Evolutionary conservation across 1,140 invertebrate genomes (phyloP).

Genomic region (Subanguina moxae): DNA sequence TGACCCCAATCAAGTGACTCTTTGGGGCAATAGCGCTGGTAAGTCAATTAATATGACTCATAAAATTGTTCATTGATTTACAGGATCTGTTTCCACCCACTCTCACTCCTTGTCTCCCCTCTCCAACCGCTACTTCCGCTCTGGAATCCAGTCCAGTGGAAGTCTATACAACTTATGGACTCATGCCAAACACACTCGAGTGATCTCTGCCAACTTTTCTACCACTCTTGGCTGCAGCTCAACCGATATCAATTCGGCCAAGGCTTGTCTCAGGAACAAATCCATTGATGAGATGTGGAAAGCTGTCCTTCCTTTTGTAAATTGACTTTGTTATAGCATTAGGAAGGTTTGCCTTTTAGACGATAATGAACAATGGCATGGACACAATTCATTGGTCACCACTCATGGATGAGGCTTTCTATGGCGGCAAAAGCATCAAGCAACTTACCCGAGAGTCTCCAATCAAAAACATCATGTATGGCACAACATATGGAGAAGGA

Average conservation of each 20-base stretch:
- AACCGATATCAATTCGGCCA: not conserved
- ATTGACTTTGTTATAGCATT: too few relatives aligned
- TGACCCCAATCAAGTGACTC: conserved; percentile 82
- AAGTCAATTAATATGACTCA: too few relatives aligned
- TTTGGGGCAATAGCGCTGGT: conserved; percentile 88
- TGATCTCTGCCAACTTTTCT: not conserved
- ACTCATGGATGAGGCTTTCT: too few relatives aligned
- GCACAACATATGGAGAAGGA: not conserved
- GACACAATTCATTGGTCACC: not conserved
- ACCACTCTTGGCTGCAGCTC: not conserved
- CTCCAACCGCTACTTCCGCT: not conserved
- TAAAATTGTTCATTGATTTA: too few relatives aligned
- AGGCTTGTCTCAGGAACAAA: not conserved
- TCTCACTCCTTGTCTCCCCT: too few relatives aligned
- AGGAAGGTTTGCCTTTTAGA: too few relatives aligned
- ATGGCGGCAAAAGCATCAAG: not conserved
- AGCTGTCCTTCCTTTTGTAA: not conserved
- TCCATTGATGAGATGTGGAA: not conserved
- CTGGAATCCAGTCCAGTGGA: too few relatives aligned
- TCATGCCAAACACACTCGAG: not conserved
- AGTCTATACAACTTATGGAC: too few relatives aligned
- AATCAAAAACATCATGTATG: too few relatives aligned
- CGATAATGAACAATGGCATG: not conserved
- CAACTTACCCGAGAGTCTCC: not conserved
- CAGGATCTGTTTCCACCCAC: too few relatives aligned